A percentile compares a stretch with the other conserved stretches of the same genome.
Evolutionary conservation across 2,888 invertebrate species (phyloP).

Genomic region (Zaprionus obscuricornis): DNA sequence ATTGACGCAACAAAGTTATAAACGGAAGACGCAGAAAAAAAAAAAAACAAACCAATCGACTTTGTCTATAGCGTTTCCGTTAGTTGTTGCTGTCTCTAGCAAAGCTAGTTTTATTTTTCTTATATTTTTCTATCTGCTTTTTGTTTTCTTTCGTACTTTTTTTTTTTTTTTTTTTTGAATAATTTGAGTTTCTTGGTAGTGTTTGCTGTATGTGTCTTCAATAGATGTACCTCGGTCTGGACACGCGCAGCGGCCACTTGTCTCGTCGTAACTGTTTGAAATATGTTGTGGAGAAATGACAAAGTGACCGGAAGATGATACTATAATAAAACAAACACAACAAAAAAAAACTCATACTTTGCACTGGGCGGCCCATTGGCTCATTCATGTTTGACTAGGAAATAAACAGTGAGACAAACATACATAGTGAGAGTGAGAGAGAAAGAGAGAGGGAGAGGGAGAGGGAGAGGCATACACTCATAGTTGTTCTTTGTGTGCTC

Average conservation of each 20-base stretch:
- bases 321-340: constrained; percentile 66
- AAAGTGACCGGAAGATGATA: constrained; percentile 82
- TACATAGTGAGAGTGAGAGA: neutral
- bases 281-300: constrained; percentile 78
- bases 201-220: constrained; percentile 12
- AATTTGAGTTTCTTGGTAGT: constrained; percentile 55
- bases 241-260: constrained; percentile 71
- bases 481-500: no score
- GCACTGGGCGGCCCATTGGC: constrained; percentile 23
- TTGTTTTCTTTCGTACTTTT: no score
- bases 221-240: constrained; percentile 29
- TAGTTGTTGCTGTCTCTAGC: constrained; percentile 23
- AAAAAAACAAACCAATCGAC: constrained; percentile 35
- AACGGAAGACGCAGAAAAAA: neutral
- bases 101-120: constrained; percentile 23
- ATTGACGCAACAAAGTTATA: neutral
- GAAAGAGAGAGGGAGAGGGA: neutral
- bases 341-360: constrained; percentile 4
- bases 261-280: constrained; percentile 71
- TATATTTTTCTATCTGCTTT: no score
- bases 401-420: constrained; percentile 27
- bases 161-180: constrained; percentile 41
- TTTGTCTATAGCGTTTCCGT: constrained; percentile 72
- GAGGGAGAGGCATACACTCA: neutral
- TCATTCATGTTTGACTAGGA: constrained; percentile 60